These are phyloP conservation scores for Scopus umbretta DNA, from an alignment of 2,113 vertebrate species.

Conservation along the genomic window DNA sequence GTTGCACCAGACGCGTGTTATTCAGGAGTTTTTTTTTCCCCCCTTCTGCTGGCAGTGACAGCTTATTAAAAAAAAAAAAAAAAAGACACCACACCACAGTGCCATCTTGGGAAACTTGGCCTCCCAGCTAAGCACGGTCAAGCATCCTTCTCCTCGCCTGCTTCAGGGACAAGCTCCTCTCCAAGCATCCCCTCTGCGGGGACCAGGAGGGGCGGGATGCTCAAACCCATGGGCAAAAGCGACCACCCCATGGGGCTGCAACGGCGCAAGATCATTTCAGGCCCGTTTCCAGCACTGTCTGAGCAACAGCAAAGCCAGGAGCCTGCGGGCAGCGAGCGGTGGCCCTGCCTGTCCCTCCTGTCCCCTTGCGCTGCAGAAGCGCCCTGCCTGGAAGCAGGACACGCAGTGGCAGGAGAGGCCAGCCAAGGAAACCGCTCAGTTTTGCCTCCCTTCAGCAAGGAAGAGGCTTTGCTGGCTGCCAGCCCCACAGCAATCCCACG, in stretches of 20 bases:
- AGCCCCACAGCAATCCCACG: neutral
- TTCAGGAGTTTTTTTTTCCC: neutral
- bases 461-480: constrained; percentile 1
- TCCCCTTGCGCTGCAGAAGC: neutral
- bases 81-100: constrained; percentile 43
- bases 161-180: neutral
- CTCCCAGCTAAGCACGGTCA: neutral
- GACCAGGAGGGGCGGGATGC: neutral
- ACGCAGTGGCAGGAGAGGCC: neutral
- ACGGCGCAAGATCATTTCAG: neutral
- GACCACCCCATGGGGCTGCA: neutral
- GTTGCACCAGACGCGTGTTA: neutral
- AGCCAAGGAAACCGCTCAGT: neutral
- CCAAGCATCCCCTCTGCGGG: neutral
- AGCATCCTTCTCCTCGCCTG: neutral
- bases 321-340: neutral
- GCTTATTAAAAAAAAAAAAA: neutral
- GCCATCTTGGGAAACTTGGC: constrained; percentile 25
- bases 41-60: neutral
- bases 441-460: neutral
- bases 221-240: neutral
- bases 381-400: neutral
- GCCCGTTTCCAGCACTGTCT: neutral
- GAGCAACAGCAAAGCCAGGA: neutral
- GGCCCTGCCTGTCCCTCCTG: neutral